Base-by-base conservation (phyloP, 2,113 vertebrate species). In the Phalacrocorax pelagicus region DNA sequence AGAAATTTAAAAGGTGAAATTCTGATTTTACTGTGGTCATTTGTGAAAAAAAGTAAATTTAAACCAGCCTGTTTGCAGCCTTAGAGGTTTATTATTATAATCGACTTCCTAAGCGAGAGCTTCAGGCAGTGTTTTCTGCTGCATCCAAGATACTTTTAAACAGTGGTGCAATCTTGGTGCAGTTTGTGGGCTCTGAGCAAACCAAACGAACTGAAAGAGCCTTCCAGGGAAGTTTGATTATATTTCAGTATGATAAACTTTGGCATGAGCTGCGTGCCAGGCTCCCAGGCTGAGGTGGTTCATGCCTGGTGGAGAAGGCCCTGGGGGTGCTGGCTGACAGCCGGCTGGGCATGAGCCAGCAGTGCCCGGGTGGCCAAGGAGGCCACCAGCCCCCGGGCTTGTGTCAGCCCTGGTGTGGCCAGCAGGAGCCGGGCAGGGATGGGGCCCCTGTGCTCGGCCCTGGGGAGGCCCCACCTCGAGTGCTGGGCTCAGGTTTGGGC, bases 221-320 rank as follows among this genome's bases (percentile, higher is more conserved):
- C 2, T 49, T 78, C 9, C 36, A 78, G 44, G 12, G 16, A 89
- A 12, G 36, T 51, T 5, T 26, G 26, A 46, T 38, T 57, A 11
- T 10, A 46, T 58, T 91, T 81, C 36, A 36, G n/a, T 26, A 10
- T 0, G 2, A 8, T 32, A 34, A 94, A 19, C 5, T 47, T 42
- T 24, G 22, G 11, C 1, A 1, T 3, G 3, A 52, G 30, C 1
- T 1, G 22, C 5, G 3, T 59, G 11, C 5, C 12, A 54, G 23
- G 30, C 26, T 80, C 2, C 0, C 0, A 2, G 42, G 27, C 12
- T 67, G 62, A 63, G 18, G n/a, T 0, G 0, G 24, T 15, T 86
- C 16, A 6, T 29, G 38, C 38, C 38, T 5, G 10, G 38, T 3
- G 10, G 38, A 38, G 38, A 38, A 38, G 38, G 38, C 38, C 38